Evolutionary conservation across 2,113 vertebrate genomes (phyloP).

Genomic region (Tympanuchus pallidicinctus): DNA sequence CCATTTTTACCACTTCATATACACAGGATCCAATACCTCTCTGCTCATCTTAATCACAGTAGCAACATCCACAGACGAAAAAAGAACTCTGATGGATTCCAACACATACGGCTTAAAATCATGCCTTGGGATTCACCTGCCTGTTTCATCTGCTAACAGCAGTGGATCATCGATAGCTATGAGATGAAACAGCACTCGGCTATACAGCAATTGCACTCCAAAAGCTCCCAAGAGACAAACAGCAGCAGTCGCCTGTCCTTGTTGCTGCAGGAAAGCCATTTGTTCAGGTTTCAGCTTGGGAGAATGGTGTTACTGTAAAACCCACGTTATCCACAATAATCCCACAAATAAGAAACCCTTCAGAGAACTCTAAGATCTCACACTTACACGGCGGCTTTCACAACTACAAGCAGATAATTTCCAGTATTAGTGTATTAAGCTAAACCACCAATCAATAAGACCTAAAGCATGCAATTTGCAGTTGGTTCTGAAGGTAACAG

Average conservation of each 20-base stretch:
- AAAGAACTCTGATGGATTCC: not conserved
- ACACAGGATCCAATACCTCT: not conserved
- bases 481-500: not conserved
- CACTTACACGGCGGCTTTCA: not conserved
- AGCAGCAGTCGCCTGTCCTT: not conserved
- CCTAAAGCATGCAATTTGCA: conserved; percentile 19
- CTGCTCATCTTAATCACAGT: not conserved
- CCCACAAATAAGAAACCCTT: not conserved
- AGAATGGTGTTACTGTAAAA: not conserved
- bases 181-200: not conserved
- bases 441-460: conserved; percentile 27
- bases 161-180: not conserved
- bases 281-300: not conserved
- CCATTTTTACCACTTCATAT: not conserved
- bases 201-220: not conserved
- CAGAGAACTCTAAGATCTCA: not conserved
- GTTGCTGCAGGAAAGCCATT: not conserved
- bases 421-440: conserved; percentile 6
- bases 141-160: not conserved
- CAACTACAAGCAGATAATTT: not conserved
- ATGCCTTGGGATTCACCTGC: not conserved
- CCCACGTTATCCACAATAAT: not conserved
- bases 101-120: rapidly evolving
- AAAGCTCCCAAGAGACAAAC: not conserved
- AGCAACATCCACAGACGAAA: not conserved